Evolutionary conservation across 2,113 vertebrate species (phyloP).

Genomic region (Shinisaurus crocodilurus): DNA sequence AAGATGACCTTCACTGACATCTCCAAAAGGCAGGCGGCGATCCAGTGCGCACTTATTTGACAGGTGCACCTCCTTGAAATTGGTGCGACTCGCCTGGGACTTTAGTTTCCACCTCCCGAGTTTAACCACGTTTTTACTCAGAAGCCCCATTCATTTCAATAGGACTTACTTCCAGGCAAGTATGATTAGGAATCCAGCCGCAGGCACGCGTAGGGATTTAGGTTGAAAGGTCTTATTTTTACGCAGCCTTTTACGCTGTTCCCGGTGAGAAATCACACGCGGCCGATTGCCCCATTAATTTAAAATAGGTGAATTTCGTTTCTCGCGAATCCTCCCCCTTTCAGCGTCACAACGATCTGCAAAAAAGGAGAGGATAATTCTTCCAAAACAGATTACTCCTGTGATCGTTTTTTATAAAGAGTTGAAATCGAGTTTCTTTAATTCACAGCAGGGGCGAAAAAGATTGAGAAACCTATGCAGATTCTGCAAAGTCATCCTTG

Average conservation of each 20-base stretch:
- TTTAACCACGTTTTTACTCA: neutral
- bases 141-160: neutral
- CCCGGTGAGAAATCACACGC: neutral
- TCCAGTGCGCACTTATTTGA: neutral
- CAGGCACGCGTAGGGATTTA: neutral
- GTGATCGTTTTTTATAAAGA: neutral
- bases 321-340: neutral
- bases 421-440: neutral
- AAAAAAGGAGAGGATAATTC: neutral
- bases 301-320: neutral
- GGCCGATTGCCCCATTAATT: neutral
- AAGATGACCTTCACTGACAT: too few species aligned
- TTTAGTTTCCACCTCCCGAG: neutral
- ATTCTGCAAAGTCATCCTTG: neutral
- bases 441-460: neutral
- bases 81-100: neutral
- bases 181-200: neutral
- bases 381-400: neutral
- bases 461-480: conserved; percentile 1
- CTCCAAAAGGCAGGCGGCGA: neutral
- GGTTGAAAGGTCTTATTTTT: too few species aligned
- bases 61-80: neutral
- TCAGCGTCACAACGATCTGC: too few species aligned
- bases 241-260: neutral
- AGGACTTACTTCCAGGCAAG: neutral